Conservation (phyloP, 2,113 vertebrate genomes). For the Nyctibius bracteatus region DNA sequence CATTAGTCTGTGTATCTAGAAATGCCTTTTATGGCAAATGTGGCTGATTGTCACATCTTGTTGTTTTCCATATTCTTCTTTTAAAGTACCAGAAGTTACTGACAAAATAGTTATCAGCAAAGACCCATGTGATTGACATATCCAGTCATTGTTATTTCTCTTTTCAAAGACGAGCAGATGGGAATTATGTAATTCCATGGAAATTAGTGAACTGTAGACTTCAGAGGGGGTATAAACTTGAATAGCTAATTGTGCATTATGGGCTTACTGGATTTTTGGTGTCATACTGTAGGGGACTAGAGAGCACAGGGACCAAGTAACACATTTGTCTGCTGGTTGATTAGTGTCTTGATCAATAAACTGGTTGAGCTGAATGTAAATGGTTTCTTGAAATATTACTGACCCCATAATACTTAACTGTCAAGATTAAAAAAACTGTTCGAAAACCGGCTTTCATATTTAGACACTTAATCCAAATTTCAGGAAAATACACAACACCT, state of each 20-base stretch:
- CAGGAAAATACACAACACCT: not conserved
- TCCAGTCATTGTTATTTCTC: not conserved
- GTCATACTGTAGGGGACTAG: not conserved
- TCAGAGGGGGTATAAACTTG: not conserved
- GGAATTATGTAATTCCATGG: not conserved
- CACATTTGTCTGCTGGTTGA: not conserved
- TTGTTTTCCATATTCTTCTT: not conserved
- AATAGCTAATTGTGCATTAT: not conserved
- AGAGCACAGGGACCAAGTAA: not conserved
- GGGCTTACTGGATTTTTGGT: not conserved
- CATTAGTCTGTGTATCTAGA: not conserved
- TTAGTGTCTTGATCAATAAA: not conserved
- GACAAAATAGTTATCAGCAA: not conserved
- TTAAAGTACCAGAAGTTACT: not conserved
- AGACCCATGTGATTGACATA: not conserved
- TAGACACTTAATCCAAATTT: not conserved
- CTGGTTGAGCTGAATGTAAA: not conserved
- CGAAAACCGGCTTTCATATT: not conserved
- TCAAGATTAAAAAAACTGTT: not conserved
- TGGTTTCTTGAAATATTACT: not conserved
- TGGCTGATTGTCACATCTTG: not conserved
- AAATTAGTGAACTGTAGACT: not conserved
- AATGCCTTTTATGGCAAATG: not conserved
- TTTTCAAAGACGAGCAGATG: not conserved
- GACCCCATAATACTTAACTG: not conserved